Conservation (phyloP, 2,888 invertebrate genomes). For the Calliscelio sp. region DNA sequence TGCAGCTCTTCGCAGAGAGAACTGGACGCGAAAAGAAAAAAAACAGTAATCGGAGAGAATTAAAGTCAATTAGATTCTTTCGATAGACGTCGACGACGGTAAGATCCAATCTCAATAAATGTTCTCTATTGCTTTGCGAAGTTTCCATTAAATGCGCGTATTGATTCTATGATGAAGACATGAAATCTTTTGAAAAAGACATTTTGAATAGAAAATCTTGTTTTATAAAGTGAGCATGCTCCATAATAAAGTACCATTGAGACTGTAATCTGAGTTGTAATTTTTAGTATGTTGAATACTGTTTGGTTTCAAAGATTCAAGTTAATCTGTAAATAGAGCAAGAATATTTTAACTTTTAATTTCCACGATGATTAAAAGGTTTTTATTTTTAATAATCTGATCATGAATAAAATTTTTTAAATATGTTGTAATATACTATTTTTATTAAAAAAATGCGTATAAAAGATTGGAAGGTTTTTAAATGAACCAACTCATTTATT, state of each 20-base stretch:
- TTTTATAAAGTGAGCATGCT: background rate
- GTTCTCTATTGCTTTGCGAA: conserved; percentile 57
- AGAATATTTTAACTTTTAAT: too few species aligned
- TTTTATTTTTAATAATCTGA: too few species aligned
- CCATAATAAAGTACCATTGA: conserved; percentile 21
- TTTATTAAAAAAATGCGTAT: too few species aligned
- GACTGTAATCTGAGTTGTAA: background rate
- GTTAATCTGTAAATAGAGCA: too few species aligned
- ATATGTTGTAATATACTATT: too few species aligned
- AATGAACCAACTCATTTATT: too few species aligned
- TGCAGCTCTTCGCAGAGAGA: conserved; percentile 27
- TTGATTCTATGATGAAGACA: conserved; percentile 50
- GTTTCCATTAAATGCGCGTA: conserved; percentile 59
- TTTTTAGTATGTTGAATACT: too few species aligned
- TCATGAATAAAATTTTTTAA: too few species aligned
- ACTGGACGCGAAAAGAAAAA: conserved; percentile 12
- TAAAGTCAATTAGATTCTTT: conserved; percentile 71
- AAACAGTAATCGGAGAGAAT: conserved; percentile 57
- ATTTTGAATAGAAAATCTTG: conserved; percentile 29
- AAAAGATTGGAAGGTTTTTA: too few species aligned
- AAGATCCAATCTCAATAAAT: conserved; percentile 68
- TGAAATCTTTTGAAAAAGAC: conserved; percentile 30
- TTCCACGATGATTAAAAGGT: too few species aligned
- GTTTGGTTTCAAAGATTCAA: too few species aligned
- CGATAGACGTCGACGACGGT: conserved; percentile 61